These are phyloP conservation scores for Drosophila kurseongensis DNA, from an alignment of 1,140 invertebrate species.

Conservation along the genomic window DNA sequence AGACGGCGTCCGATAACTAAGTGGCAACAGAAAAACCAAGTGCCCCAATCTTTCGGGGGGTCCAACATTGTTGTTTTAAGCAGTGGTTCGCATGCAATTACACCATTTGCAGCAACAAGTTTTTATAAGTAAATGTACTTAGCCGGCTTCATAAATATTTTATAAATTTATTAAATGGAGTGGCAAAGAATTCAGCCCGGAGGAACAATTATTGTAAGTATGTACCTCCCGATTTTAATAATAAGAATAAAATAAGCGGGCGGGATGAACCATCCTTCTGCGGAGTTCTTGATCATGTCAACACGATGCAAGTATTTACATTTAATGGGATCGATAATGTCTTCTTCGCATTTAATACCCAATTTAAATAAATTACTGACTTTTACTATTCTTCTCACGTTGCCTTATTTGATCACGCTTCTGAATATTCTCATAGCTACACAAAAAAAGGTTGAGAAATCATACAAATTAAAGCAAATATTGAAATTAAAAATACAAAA, in stretches of 20 bases:
- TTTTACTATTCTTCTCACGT: neutral
- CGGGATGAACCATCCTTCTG: conserved; percentile 2
- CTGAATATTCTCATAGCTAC: neutral
- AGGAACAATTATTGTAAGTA: conserved; percentile 24
- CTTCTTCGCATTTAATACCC: conserved; percentile 2
- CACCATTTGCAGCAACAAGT: conserved; percentile 45
- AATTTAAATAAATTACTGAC: conserved; percentile 15
- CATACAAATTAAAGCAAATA: too few relatives aligned
- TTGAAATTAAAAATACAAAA: too few relatives aligned
- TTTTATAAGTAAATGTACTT: conserved; percentile 13
- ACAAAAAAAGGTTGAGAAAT: neutral
- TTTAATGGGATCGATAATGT: conserved; percentile 14
- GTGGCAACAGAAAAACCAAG: conserved; percentile 24
- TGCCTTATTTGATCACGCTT: neutral
- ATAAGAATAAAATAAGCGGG: conserved; percentile 17
- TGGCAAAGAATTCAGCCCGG: conserved; percentile 34
- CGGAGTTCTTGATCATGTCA: conserved; percentile 27
- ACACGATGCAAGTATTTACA: conserved; percentile 5
- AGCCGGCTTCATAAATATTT: conserved; percentile 42
- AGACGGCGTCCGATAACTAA: conserved; percentile 34
- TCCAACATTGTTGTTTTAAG: conserved; percentile 34
- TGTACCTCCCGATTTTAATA: conserved; percentile 11
- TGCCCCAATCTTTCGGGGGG: conserved; percentile 35
- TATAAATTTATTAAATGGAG: conserved; percentile 51
- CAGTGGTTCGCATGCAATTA: conserved; percentile 29